Base-by-base conservation (phyloP, 2,113 vertebrate species). In the Pangasianodon hypophthalmus region DNA sequence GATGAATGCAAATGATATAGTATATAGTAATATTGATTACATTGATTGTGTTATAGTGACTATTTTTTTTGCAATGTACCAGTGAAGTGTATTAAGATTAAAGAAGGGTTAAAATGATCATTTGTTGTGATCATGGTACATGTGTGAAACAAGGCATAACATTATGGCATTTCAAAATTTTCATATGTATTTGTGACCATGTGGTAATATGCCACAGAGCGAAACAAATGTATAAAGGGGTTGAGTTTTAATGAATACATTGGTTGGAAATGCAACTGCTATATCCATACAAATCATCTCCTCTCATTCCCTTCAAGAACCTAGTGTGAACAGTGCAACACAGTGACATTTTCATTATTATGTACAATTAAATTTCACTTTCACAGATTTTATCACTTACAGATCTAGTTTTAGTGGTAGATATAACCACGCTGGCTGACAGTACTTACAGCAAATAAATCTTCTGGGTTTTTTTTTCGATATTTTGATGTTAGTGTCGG, bases 51-150 rank as follows among this genome's bases (percentile, higher is more conserved):
- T 62, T 58, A 26, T 19, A 62, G 82, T 84, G 56, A 44, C 5
- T 58, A 6, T 52, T 52, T 32, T 56, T 81, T 80, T 52, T 18
- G 75, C 58, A 88, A 58, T 79, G 86, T 58, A 60, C 32, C 21
- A 87, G n/a, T 79, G 71, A 87, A 58, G 24, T 87, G 52, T 46
- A 18, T 62, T 26, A 67, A 82, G 58, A 88, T 88, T 64, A 81
- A 54, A 73, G 50, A 73, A 41, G n/a, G 48, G 0, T 73, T 73
- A 69, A 32, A n/a, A 69, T 4, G 4, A 71, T 71, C 16, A 50
- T 69, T 52, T 67, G 84, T 64, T 85, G 19, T 24, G 18, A 81
- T 80, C 48, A 60, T 6, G 4, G 29, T 24, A 1, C 52, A 41
- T 84, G 56, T 32, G 14, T 50, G 1, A 82, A 82, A 82, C n/a